phyloP scores from a whole-genome alignment of 2,113 vertebrate genomes.

The Chauna torquata region DNA sequence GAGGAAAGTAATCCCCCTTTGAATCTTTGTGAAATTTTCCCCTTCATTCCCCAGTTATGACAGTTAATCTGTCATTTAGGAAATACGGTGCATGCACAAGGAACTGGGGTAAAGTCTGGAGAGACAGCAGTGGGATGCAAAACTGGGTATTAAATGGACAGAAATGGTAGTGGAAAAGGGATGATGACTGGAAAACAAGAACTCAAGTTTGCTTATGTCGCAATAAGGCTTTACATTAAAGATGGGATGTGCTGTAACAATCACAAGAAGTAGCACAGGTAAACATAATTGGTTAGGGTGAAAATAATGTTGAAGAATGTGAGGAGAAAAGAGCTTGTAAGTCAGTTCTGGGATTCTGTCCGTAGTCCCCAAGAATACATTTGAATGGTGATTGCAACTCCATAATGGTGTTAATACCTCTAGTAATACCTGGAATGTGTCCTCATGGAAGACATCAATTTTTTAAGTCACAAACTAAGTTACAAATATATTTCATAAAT shows the following conservation, averaged over 20 bases:
- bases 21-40: background rate
- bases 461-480: background rate
- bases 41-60: background rate
- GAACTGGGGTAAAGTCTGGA: background rate
- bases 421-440: background rate
- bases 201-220: background rate
- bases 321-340: background rate
- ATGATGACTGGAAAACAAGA: background rate
- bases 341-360: background rate
- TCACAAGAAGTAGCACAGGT: background rate
- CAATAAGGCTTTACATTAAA: background rate
- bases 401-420: background rate
- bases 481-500: background rate
- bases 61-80: background rate
- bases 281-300: background rate
- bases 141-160: background rate
- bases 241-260: background rate
- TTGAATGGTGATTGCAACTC: background rate
- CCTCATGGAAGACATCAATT: background rate
- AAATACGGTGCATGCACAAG: background rate
- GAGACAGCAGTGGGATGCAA: background rate
- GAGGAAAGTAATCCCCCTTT: background rate
- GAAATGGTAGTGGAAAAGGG: background rate
- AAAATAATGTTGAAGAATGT: background rate
- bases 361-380: fast-evolving